These are phyloP conservation scores for Thripadectes ignobilis DNA, from an alignment of 2,797 vertebrate species.

Conservation along the genomic window DNA sequence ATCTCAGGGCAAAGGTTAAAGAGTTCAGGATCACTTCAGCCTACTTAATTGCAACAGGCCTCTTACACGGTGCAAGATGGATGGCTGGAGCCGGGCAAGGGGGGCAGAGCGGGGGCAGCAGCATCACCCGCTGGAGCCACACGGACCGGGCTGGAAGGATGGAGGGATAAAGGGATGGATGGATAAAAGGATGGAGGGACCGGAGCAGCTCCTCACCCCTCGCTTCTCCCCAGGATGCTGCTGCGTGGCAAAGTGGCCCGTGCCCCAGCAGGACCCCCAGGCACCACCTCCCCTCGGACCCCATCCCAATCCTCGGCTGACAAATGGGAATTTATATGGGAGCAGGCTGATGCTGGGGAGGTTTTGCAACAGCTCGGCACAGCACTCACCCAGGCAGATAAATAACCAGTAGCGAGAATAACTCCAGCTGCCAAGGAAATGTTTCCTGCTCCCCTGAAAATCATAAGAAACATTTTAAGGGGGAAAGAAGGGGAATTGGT, in stretches of 20 bases:
- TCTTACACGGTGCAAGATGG: constrained; percentile 57
- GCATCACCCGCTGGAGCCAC: neutral
- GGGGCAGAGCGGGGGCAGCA: neutral
- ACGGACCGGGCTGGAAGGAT: fast-evolving
- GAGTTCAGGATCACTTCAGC: constrained; percentile 73
- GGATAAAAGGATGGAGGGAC: neutral
- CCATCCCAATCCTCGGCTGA: fast-evolving
- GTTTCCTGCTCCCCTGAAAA: neutral
- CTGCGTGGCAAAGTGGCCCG: neutral
- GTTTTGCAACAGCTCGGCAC: neutral
- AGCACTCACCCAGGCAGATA: neutral
- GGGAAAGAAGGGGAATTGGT: neutral
- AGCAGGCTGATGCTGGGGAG: neutral
- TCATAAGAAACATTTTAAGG: neutral
- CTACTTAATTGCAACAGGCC: constrained; percentile 64
- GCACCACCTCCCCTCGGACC: neutral
- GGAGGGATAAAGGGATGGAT: neutral
- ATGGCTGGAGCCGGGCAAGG: neutral
- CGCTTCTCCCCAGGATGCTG: fast-evolving
- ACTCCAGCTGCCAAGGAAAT: neutral
- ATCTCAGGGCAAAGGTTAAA: constrained; percentile 73
- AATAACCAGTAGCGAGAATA: neutral
- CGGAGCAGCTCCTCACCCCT: neutral
- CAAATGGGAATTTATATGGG: fast-evolving
- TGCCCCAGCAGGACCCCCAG: fast-evolving